Conservation (phyloP, 1,140 invertebrate genomes). For the Saxidomus purpurata region DNA sequence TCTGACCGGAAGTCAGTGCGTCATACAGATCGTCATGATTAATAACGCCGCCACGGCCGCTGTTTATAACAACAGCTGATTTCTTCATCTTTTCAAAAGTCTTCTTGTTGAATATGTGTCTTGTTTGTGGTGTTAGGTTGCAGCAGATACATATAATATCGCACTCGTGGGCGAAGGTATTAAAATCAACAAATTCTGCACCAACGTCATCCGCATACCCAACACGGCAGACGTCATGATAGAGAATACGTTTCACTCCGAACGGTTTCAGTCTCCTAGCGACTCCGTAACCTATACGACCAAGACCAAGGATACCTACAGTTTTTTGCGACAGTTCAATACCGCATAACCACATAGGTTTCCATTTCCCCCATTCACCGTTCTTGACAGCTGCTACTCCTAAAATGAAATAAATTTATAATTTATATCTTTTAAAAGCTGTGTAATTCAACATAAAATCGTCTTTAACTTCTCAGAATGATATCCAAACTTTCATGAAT, state of each 20-base stretch:
- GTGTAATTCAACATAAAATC: no score
- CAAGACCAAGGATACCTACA: conserved; percentile 94
- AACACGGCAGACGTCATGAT: conserved; percentile 90
- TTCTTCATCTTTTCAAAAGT: conserved; percentile 84
- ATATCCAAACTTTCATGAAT: no score
- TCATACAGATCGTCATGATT: conserved; percentile 81
- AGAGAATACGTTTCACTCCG: conserved; percentile 90
- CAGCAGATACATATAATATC: conserved; percentile 85
- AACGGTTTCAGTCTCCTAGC: conserved; percentile 91
- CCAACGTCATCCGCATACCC: conserved; percentile 89
- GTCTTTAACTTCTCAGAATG: no score
- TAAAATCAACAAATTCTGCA: conserved; percentile 90
- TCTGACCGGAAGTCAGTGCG: conserved; percentile 91
- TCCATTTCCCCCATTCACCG: conserved; percentile 89
- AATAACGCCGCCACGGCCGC: conserved; percentile 84
- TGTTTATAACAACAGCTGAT: conserved; percentile 84
- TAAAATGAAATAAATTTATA: conserved; percentile 64
- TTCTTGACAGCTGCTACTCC: conserved; percentile 77
- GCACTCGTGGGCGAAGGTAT: conserved; percentile 77
- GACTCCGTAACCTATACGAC: conserved; percentile 90
- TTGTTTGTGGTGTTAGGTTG: conserved; percentile 80
- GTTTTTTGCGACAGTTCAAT: conserved; percentile 91
- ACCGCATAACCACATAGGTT: conserved; percentile 96
- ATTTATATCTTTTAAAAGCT: no score
- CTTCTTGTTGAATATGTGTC: conserved; percentile 73